Evolutionary conservation across 1,140 invertebrate genomes (phyloP), one percentile per base, ranked within the genome.

Genomic region (Caenorhabditis briggsae): DNA sequence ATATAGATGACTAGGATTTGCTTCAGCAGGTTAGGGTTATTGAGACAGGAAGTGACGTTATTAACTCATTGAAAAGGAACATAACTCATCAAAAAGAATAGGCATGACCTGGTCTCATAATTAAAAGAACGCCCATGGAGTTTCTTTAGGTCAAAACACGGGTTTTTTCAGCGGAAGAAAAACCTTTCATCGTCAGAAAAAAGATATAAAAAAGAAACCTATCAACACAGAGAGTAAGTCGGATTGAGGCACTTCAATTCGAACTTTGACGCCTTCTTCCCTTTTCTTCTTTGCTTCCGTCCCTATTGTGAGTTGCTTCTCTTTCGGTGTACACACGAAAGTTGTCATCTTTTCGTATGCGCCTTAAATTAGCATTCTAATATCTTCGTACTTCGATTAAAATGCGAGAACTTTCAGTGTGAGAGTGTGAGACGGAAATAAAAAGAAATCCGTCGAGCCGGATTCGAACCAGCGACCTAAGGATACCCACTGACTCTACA

Each of bases 401-500:
- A 58, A 58, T 33, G 12, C 7, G 18, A 58, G 6, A 58, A n/a
- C 7, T 12, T 18, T 70, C 64, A 46, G 23, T 14, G 11, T 8
- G 6, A 46, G 70, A 78, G 18, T 16, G 43, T 78, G 23, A 11
- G 16, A 70, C 11, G 11, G 9, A 8, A 9, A 70, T 18, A 82
- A 88, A 88, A 87, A 85, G 83, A 41, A 70, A 8, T 89, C 89
- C 88, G 89, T 88, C 89, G 89, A 89, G 88, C 88, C 89, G 89
- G 89, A 90, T 88, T 90, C 84, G 89, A 90, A 90, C 89, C 89
- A 89, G 89, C 87, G 89, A 90, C 87, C 88, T 90, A 90, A 89
- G 88, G 89, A 90, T 90, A 88, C 33, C 46, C 70, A 78, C 43
- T 78, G 70, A 78, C 70, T 58, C 88, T 89, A 89, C 88, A 89